Base-by-base conservation (phyloP, 1,140 invertebrate species). In the Philopotamus ludificatus region DNA sequence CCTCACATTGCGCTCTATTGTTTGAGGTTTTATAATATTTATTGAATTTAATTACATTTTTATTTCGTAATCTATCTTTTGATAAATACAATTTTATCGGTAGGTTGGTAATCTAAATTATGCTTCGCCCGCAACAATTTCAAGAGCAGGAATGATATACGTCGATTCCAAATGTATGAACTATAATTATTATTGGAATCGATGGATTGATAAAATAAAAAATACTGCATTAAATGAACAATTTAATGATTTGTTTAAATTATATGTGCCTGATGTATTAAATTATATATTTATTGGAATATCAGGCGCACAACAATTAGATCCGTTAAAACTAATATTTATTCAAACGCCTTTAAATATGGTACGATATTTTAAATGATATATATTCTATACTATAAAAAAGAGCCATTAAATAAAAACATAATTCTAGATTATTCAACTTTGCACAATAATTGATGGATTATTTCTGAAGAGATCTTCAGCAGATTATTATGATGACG, bases 121-220 rank as follows among this genome's bases (percentile, higher is more conserved):
- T 73, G 93, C 93, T 0, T 95, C 93, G 0, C 94, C 93, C 0
- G 92, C 94, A 0, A 95, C 92, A 0, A 91, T 96, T 0, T 95
- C 92, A 0, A 83, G 93, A 63, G 92, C 92, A 4, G 93, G 93
- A 21, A 94, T 97, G 92, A 92, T 97, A 3, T 97, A 90, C 72
- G 92, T 97, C 26, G 93, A 95, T 73, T 92, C 93, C 0, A 93
- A 94, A 75, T 93, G 93, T 79, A 79, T 97, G 22, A 91, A 92
- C 0, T 93, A 89, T 73, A 80, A 87, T 66, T 92, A 93, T 0
- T 95, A 87, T 76, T 94, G 93, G 89, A 80, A 90, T 39, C 79
- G 78, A 53, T 81, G 78, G 85, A 73, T 94, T 77, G 86, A 78
- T 77, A 66, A 76, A 61, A 74, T 79, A 50, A 74, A 73, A 62